phyloP scores from a whole-genome alignment of 2,113 vertebrate species.

The Microtus ochrogaster region DNA sequence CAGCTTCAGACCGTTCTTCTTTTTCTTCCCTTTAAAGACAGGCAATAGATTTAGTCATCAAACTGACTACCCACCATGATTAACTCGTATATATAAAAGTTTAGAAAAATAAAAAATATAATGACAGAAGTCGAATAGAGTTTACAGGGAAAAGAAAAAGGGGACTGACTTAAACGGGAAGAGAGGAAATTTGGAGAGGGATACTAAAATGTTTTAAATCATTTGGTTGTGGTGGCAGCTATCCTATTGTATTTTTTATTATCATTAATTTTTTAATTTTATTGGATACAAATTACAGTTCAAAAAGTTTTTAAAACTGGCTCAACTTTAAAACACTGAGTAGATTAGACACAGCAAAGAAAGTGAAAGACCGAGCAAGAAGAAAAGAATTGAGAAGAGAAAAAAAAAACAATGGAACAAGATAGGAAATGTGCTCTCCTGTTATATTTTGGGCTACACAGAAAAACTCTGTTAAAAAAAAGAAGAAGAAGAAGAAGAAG shows the following conservation, averaged over 20 bases:
- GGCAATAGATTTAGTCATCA: background rate
- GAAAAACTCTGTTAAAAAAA: too few species aligned
- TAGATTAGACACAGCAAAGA: background rate
- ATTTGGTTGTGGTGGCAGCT: background rate
- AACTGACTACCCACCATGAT: background rate
- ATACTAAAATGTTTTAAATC: background rate
- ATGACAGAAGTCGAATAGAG: background rate
- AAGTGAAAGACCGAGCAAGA: background rate
- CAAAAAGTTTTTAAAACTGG: background rate
- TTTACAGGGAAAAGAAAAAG: background rate
- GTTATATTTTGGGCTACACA: too few species aligned
- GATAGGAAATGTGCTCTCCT: background rate
- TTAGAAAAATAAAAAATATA: background rate
- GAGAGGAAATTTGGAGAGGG: background rate
- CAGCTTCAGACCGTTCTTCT: background rate
- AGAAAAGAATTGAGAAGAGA: background rate
- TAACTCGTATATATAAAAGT: background rate
- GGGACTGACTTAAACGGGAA: background rate
- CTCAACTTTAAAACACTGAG: background rate
- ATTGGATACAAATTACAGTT: background rate
- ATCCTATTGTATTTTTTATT: background rate
- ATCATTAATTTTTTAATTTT: background rate
- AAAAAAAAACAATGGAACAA: background rate
- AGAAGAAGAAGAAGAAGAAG: too few species aligned
- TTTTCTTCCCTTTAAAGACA: background rate